phyloP scores from a whole-genome alignment of 2,888 invertebrate species.

The Cephus sareptanus region DNA sequence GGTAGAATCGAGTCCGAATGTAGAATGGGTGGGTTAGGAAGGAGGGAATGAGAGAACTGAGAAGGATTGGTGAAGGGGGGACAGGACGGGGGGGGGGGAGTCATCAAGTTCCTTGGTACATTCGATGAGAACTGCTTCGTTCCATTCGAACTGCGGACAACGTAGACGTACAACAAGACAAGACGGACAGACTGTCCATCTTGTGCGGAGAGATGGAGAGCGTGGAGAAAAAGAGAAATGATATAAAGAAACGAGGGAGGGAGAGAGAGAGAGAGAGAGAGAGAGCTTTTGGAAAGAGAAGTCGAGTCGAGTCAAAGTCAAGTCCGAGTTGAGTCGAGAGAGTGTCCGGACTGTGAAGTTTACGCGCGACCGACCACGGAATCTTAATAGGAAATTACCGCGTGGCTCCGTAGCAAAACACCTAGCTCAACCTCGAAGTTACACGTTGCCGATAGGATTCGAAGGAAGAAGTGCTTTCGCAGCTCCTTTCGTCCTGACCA shows the following conservation, averaged over 20 bases:
- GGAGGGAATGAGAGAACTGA: no score
- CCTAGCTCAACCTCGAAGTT: background rate
- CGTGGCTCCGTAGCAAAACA: constrained; percentile 23
- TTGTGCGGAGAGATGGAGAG: constrained; percentile 15
- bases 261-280: constrained; percentile 2
- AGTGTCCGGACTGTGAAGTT: constrained; percentile 15
- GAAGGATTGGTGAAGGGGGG: no score
- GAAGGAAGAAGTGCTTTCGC: constrained; percentile 14
- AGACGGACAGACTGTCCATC: no score
- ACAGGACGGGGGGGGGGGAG: no score
- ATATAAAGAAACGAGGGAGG: constrained; percentile 19
- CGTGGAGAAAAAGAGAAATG: constrained; percentile 16
- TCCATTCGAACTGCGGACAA: no score
- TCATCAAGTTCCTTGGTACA: no score
- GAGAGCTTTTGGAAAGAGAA: background rate
- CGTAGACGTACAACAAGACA: no score
- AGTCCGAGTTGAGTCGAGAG: no score
- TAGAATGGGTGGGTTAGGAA: no score
- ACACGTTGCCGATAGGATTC: constrained; percentile 51
- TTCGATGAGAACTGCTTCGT: no score
- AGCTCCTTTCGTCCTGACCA: no score
- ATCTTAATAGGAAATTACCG: constrained; percentile 62
- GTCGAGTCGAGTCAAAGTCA: background rate
- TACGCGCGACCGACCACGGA: constrained; percentile 56
- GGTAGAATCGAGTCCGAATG: no score